A percentile compares a stretch with the other conserved stretches of the same genome.
phyloP scores from a whole-genome alignment of 2,888 invertebrate species.

The Meghimatium bilineatum region DNA sequence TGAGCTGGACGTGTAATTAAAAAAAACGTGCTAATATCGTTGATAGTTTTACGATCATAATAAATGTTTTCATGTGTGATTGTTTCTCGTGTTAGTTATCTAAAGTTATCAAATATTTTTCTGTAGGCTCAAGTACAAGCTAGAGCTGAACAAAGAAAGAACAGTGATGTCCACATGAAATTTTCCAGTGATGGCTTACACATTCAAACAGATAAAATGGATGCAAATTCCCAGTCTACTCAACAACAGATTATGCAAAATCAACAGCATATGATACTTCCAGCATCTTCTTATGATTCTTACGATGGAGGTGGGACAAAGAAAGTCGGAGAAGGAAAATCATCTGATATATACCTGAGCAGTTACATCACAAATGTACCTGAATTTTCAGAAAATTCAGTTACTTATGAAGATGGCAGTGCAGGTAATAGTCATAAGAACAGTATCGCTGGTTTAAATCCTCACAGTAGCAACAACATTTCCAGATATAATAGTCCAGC shows the following conservation, averaged over 20 bases:
- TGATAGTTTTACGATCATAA: too few relatives aligned
- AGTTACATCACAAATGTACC: neutral
- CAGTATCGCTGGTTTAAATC: neutral
- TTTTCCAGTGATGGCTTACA: conserved; percentile 16
- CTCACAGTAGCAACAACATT: neutral
- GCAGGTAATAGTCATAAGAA: neutral
- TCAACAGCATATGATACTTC: neutral
- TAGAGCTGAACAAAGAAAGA: conserved; percentile 20
- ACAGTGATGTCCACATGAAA: conserved; percentile 11
- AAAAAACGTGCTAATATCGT: too few relatives aligned
- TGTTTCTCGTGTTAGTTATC: too few relatives aligned
- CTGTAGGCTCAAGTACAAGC: conserved; percentile 41
- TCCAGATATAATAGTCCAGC: neutral
- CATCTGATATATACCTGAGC: neutral
- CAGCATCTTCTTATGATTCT: neutral
- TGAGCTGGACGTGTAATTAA: too few relatives aligned
- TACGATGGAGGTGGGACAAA: neutral
- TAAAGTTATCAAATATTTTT: too few relatives aligned
- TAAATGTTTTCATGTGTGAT: too few relatives aligned
- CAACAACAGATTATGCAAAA: neutral
- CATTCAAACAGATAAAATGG: neutral
- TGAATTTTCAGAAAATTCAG: neutral
- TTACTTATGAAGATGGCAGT: neutral
- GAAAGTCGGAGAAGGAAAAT: neutral
- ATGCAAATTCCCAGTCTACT: neutral